Percentiles rank a stretch among this genome's conserved stretches.
Conservation (phyloP, 2,797 vertebrate genomes). For the Bufotes viridis region DNA sequence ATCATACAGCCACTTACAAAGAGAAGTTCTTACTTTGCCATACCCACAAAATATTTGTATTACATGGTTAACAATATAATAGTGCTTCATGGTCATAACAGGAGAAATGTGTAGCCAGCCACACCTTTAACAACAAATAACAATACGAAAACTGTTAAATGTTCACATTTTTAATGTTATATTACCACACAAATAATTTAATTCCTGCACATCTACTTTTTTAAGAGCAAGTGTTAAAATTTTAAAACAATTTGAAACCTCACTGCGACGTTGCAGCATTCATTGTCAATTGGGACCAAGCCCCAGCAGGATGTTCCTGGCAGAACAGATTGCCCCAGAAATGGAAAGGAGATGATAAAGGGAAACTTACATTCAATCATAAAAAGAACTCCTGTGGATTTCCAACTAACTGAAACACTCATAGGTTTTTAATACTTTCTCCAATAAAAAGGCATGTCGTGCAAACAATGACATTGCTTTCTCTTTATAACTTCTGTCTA, state of each 20-base stretch:
- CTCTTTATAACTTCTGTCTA: background rate
- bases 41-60: too few relatives aligned
- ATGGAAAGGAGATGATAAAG: background rate
- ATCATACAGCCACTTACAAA: background rate
- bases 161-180: background rate
- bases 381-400: slow-evolving; percentile 4
- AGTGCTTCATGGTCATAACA: background rate
- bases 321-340: background rate
- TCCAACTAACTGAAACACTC: background rate
- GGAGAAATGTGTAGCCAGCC: background rate
- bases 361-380: background rate
- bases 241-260: background rate
- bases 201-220: background rate
- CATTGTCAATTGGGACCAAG: background rate
- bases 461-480: background rate
- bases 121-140: background rate
- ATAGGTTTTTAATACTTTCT: background rate
- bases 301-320: slow-evolving; percentile 5
- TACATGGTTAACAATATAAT: background rate
- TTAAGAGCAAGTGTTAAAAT: background rate
- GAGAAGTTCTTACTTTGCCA: too few relatives aligned
- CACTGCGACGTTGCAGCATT: background rate
- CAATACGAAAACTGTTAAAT: background rate
- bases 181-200: background rate
- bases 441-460: background rate